Evolutionary conservation across 2,113 vertebrate genomes (phyloP).

Genomic region (Sander lucioperca): DNA sequence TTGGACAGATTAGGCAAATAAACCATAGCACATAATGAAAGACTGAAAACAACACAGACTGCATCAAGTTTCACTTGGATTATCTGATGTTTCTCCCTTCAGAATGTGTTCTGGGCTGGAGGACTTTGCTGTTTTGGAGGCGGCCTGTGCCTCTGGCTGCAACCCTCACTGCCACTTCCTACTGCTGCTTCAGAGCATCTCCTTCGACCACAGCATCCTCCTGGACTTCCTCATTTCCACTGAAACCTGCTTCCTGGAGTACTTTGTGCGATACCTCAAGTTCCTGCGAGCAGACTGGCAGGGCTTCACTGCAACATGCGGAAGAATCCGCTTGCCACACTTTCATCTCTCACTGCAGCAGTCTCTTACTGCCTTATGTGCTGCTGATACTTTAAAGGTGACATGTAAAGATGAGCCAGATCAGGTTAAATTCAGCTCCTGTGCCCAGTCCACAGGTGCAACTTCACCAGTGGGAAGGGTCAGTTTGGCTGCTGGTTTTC

Average conservation of each 20-base stretch:
- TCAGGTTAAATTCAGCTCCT: not conserved
- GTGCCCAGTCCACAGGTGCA: not conserved
- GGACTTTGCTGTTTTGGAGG: not conserved
- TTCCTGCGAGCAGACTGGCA: conserved; percentile 86
- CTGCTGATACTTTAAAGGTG: not conserved
- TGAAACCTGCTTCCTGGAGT: conserved; percentile 97
- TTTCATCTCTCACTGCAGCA: not conserved
- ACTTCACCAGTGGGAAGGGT: not conserved
- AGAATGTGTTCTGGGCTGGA: conserved; percentile 50
- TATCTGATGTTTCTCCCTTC: conserved; percentile 15
- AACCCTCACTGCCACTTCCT: conserved; percentile 95
- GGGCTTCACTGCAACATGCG: conserved; percentile 82
- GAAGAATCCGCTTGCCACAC: conserved; percentile 53
- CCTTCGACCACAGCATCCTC: conserved; percentile 91
- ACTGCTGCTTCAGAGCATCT: conserved; percentile 87
- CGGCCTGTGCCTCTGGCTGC: conserved; percentile 79
- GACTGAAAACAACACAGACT: too few species aligned
- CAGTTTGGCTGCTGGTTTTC: not conserved
- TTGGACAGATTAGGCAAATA: too few species aligned
- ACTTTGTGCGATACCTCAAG: conserved; percentile 92
- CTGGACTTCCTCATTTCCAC: conserved; percentile 96
- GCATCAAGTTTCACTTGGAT: too few species aligned
- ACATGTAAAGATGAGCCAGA: not conserved
- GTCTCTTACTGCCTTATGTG: not conserved
- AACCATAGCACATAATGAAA: too few species aligned